These are phyloP conservation scores for Battus philenor DNA, from an alignment of 1,140 invertebrate genomes.

Conservation along the genomic window DNA sequence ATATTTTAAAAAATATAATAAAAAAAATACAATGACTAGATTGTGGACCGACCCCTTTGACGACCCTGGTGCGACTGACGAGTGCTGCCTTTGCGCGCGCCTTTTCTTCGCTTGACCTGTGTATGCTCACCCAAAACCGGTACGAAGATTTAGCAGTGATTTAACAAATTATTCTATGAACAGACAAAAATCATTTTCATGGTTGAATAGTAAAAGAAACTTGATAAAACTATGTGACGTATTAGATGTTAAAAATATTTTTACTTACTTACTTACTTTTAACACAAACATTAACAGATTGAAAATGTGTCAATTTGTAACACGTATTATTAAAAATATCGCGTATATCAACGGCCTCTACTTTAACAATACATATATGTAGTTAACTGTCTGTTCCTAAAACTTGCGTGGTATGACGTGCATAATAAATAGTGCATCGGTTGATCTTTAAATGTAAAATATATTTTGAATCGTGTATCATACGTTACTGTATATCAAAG, in stretches of 20 bases:
- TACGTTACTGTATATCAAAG: neutral
- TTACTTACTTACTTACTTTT: too few relatives aligned
- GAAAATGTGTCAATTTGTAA: too few relatives aligned
- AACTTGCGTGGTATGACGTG: slow-evolving; percentile 26
- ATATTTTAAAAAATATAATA: slow-evolving; percentile 42
- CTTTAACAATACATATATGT: slow-evolving; percentile 26
- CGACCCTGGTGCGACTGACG: slow-evolving; percentile 66
- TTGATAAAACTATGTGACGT: slow-evolving; percentile 13
- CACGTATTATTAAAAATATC: too few relatives aligned
- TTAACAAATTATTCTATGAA: slow-evolving; percentile 57
- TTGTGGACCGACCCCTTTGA: slow-evolving; percentile 57
- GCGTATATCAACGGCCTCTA: neutral
- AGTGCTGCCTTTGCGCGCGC: slow-evolving; percentile 55
- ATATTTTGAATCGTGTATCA: neutral
- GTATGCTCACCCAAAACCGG: slow-evolving; percentile 58
- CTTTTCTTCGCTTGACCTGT: slow-evolving; percentile 65
- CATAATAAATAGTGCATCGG: slow-evolving; percentile 34
- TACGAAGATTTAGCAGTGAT: slow-evolving; percentile 58
- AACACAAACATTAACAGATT: too few relatives aligned
- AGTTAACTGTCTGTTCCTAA: slow-evolving; percentile 42
- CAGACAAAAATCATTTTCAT: slow-evolving; percentile 44
- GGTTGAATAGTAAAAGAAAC: slow-evolving; percentile 25
- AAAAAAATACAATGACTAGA: slow-evolving; percentile 70
- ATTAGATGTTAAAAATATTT: too few relatives aligned
- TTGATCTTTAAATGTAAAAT: slow-evolving; percentile 14